Conservation (phyloP, 2,113 vertebrate genomes). For the Salvelinus sp. region DNA sequence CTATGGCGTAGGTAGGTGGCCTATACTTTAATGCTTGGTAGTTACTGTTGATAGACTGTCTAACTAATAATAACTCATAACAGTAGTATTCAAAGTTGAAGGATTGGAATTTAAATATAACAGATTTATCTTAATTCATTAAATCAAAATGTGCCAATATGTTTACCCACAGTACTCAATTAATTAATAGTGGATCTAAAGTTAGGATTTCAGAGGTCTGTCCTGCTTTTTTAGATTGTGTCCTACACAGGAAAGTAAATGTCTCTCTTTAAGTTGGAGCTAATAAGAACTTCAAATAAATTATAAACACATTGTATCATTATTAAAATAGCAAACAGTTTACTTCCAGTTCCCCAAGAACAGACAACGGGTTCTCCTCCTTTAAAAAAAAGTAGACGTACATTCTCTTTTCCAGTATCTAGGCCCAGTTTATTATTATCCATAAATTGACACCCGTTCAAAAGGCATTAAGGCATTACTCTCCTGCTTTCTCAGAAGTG, state of each 20-base stretch:
- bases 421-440: background rate
- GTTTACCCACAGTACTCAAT: no score
- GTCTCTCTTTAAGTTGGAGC: conserved; percentile 58
- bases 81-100: no score
- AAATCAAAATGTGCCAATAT: no score
- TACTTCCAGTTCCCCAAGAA: conserved; percentile 67
- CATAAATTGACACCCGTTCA: background rate
- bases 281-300: conserved; percentile 68
- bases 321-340: conserved; percentile 67
- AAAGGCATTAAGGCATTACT: background rate
- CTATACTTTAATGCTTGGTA: no score
- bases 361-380: conserved; percentile 50
- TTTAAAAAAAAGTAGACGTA: background rate
- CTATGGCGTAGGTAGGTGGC: background rate
- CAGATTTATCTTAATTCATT: no score
- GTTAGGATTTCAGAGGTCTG: no score
- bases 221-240: no score
- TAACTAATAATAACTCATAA: no score
- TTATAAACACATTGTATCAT: conserved; percentile 60
- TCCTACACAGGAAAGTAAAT: conserved; percentile 53
- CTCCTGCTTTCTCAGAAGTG: background rate
- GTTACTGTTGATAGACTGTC: no score
- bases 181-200: no score
- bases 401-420: conserved; percentile 39
- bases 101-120: no score